A percentile compares a stretch with the other conserved stretches of the same genome.
Evolutionary conservation across 2,888 invertebrate genomes (phyloP).

Genomic region (Lordiphosa fenestrarum): DNA sequence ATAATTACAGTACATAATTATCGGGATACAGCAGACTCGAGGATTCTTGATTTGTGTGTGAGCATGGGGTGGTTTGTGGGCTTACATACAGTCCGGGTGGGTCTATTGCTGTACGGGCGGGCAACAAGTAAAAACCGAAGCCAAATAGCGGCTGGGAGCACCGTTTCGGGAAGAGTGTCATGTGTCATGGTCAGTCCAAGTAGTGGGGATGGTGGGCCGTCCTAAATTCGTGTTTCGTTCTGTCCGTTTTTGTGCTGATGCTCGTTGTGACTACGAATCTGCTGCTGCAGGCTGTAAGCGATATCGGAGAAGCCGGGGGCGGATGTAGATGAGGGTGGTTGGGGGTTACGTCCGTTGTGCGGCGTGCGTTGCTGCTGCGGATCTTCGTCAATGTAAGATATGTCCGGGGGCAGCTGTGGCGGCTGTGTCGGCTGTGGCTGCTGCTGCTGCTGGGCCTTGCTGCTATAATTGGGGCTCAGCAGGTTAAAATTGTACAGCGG

Average conservation of each 20-base stretch:
- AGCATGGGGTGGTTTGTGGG: constrained; percentile 6
- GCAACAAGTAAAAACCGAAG: too few relatives aligned
- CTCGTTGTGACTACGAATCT: constrained; percentile 23
- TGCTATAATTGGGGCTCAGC: constrained; percentile 68
- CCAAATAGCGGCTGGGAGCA: too few relatives aligned
- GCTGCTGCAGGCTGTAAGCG: constrained; percentile 39
- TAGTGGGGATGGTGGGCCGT: not conserved
- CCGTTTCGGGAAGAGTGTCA: not conserved
- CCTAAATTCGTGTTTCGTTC: constrained; percentile 67
- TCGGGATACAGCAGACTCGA: constrained; percentile 13
- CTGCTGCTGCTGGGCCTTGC: constrained; percentile 44
- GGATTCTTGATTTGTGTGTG: constrained; percentile 6
- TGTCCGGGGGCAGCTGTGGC: constrained; percentile 82
- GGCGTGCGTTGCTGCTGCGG: constrained; percentile 57
- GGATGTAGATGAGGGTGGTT: constrained; percentile 14
- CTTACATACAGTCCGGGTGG: not conserved
- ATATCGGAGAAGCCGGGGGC: constrained; percentile 42
- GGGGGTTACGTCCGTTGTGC: constrained; percentile 48
- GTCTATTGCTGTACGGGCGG: too few relatives aligned
- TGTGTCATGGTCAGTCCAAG: constrained; percentile 9
- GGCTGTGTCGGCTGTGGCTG: constrained; percentile 32
- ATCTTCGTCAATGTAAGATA: constrained; percentile 87
- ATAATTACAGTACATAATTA: constrained; percentile 16
- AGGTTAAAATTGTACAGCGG: constrained; percentile 76
- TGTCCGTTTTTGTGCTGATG: constrained; percentile 44